Base-by-base conservation (phyloP, 2,797 vertebrate genomes). In the Hydrolagus colliei region DNA sequence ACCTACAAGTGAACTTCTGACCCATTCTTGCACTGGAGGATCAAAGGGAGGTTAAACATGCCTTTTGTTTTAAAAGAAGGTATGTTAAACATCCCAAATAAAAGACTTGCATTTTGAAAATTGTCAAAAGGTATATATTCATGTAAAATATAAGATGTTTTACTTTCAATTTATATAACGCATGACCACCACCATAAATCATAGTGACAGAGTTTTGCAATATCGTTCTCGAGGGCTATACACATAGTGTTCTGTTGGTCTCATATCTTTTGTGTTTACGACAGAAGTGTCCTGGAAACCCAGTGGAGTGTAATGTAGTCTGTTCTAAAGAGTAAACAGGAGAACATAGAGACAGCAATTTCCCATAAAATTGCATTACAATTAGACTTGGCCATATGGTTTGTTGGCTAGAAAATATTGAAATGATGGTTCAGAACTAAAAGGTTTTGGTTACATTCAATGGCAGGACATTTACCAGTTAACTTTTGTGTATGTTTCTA, bases 1-100 rank as follows among this genome's bases (percentile, higher is more conserved):
- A 93, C 93, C 93, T 92, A 92, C 90, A 89, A 88, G 85, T 94
- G 93, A 94, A 94, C 93, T 93, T 91, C 87, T 93, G 93, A 94
- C 93, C 93, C 91, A 77, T 89, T 90, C 92, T 93, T 93, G 22
- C 78, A 32, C 9, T 63, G 78, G 13, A 32, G 22, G 65, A 80
- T 80, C 67, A 67, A 27, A 80, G 22, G 27, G 13, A 65, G 78
- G 63, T 80, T 27, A 80, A 80, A 80, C 78, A 80, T 67, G 62
- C 62, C 32, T 65, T 77, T n/a, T 78, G 59, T 8, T 63, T 12
- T n/a, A 12, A 67, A 32, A 9, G 78, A 65, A 14, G 7, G 11
- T 61, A 77, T 16, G 61, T 77, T 77, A 65, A 27, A 27, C 32
- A 65, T 65, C 22, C 22, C 14, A 61, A 80, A 20, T 27, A 52